A percentile compares a stretch with the other conserved stretches of the same genome.
Evolutionary conservation across 2,113 vertebrate species (phyloP).

Genomic region (Chloropsis hardwickii): DNA sequence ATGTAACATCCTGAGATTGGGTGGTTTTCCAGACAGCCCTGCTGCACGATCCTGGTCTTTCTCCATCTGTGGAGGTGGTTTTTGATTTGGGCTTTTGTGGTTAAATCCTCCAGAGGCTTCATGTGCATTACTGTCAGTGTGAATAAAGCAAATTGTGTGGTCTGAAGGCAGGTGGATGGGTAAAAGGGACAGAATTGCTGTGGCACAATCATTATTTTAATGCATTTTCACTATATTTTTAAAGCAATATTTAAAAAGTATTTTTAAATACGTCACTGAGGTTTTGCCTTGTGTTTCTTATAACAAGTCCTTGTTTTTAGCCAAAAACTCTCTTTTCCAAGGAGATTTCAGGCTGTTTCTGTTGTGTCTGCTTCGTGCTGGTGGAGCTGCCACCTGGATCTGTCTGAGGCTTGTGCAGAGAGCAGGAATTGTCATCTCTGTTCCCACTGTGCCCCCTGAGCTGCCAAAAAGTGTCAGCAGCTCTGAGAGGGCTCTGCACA

Average conservation of each 20-base stretch:
- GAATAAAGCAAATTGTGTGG: not conserved
- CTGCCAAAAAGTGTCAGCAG: not conserved
- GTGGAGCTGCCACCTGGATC: not conserved
- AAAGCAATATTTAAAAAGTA: fast-evolving
- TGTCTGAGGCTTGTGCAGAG: not conserved
- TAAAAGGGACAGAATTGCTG: not conserved
- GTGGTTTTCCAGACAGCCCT: not conserved
- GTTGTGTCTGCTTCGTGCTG: not conserved
- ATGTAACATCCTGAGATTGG: not conserved
- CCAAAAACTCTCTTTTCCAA: not conserved
- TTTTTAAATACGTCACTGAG: not conserved
- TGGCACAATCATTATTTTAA: not conserved
- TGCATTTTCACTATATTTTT: not conserved
- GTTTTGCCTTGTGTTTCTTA: not conserved
- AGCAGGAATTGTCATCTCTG: not conserved
- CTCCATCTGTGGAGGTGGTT: not conserved
- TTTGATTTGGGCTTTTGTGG: not conserved
- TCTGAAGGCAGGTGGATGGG: not conserved
- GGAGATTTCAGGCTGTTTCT: not conserved
- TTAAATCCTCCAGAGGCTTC: not conserved
- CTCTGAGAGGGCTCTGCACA: not conserved
- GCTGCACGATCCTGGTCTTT: not conserved
- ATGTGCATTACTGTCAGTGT: not conserved
- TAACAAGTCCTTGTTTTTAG: fast-evolving
- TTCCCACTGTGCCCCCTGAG: not conserved